A percentile compares a stretch with the other conserved stretches of the same genome.
phyloP scores from a whole-genome alignment of 2,113 vertebrate genomes.

The Circaetus gallicus region DNA sequence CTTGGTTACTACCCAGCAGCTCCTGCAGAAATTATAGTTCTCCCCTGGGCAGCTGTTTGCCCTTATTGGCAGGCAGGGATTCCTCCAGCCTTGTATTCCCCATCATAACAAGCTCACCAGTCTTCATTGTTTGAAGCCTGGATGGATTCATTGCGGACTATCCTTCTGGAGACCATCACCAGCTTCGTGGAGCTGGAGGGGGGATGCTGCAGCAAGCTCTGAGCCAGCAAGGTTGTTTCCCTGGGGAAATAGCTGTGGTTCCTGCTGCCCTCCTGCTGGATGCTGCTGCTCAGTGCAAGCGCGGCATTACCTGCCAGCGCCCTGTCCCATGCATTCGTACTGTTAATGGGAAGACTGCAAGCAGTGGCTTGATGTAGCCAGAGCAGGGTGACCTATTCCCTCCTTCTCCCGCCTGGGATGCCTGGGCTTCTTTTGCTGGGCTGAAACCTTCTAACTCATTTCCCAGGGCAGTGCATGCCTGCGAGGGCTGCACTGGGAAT shows the following conservation, averaged over 20 bases:
- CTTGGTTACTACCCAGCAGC: not conserved
- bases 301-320: not conserved
- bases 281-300: not conserved
- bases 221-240: not conserved
- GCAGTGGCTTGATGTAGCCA: fast-evolving
- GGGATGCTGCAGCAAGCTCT: not conserved
- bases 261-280: not conserved
- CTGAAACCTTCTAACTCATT: not conserved
- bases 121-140: not conserved
- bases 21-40: not conserved
- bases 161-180: not conserved
- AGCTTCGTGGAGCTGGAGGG: fast-evolving
- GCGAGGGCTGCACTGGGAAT: fast-evolving
- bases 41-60: not conserved
- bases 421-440: not conserved
- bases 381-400: not conserved
- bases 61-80: not conserved
- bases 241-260: not conserved
- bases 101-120: not conserved
- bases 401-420: not conserved
- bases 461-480: not conserved
- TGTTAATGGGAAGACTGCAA: not conserved
- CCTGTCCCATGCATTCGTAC: not conserved
- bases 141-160: not conserved
- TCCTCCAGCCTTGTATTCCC: not conserved